phyloP scores from a whole-genome alignment of 2,888 invertebrate genomes.

The Dryomyza anilis region DNA sequence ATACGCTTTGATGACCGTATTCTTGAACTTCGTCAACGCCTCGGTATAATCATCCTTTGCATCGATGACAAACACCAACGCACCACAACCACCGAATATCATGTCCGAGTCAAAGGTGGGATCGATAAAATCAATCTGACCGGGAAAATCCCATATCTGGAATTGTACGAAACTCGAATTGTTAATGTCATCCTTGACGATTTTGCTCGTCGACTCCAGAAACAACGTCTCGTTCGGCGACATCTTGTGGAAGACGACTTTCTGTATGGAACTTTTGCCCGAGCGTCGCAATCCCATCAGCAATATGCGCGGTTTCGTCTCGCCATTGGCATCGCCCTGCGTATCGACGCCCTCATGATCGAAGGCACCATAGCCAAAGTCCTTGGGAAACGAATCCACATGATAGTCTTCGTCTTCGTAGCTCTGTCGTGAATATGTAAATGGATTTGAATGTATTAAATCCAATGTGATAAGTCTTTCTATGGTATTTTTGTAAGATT shows the following conservation, averaged over 20 bases:
- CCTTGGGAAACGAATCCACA: constrained; percentile 81
- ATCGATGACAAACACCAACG: constrained; percentile 97
- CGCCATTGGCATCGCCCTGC: constrained; percentile 55
- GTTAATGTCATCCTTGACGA: constrained; percentile 97
- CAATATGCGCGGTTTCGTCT: constrained; percentile 84
- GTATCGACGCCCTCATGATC: constrained; percentile 69
- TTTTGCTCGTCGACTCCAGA: constrained; percentile 97
- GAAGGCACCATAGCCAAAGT: constrained; percentile 89
- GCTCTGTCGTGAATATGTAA: constrained; percentile 59
- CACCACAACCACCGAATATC: constrained; percentile 97
- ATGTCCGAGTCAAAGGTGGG: constrained; percentile 93
- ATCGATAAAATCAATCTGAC: constrained; percentile 98
- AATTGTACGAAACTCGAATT: constrained; percentile 97
- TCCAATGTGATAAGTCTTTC: constrained; percentile 19
- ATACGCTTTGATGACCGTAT: constrained; percentile 92
- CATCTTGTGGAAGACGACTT: constrained; percentile 99
- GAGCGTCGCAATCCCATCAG: constrained; percentile 95
- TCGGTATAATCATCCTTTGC: constrained; percentile 99
- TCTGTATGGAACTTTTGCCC: constrained; percentile 98
- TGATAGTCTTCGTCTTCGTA: constrained; percentile 67
- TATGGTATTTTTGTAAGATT: neutral
- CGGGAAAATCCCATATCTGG: constrained; percentile 99
- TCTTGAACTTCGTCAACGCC: constrained; percentile 88
- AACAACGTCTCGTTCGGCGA: constrained; percentile 99
- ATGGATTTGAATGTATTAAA: neutral